These are phyloP conservation scores for Semnornis frantzii DNA, from an alignment of 2,113 vertebrate species.

Conservation along the genomic window DNA sequence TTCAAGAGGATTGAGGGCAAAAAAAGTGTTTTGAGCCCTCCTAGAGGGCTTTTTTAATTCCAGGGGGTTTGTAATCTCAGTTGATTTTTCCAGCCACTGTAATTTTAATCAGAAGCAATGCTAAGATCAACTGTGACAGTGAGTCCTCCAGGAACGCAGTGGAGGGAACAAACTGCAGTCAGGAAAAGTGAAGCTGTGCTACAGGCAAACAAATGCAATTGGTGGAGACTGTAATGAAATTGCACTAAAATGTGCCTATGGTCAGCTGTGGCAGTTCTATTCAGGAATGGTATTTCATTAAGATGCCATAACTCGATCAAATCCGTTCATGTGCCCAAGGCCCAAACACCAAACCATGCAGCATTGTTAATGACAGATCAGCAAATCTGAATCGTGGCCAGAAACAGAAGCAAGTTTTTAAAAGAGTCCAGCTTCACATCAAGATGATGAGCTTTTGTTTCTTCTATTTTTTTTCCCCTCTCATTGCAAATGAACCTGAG, in stretches of 20 bases:
- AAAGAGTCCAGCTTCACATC: background rate
- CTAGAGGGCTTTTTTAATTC: background rate
- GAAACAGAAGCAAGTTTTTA: background rate
- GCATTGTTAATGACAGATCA: background rate
- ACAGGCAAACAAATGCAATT: background rate
- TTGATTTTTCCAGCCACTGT: background rate
- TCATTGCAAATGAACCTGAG: background rate
- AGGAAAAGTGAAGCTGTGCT: background rate
- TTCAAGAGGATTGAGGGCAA: background rate
- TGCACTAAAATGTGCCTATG: background rate
- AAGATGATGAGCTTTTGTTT: background rate
- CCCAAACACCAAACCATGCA: background rate
- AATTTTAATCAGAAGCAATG: background rate
- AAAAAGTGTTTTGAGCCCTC: background rate
- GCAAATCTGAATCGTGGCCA: background rate
- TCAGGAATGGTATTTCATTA: background rate
- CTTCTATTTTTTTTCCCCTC: background rate
- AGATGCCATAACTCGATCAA: background rate
- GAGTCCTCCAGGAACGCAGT: background rate
- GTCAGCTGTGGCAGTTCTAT: background rate
- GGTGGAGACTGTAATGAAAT: background rate
- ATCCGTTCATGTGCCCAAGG: background rate
- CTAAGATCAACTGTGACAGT: background rate
- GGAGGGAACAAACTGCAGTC: background rate
- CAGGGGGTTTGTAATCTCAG: background rate